Evolutionary conservation across 2,113 vertebrate species (phyloP).

Genomic region (Ailurus styani): DNA sequence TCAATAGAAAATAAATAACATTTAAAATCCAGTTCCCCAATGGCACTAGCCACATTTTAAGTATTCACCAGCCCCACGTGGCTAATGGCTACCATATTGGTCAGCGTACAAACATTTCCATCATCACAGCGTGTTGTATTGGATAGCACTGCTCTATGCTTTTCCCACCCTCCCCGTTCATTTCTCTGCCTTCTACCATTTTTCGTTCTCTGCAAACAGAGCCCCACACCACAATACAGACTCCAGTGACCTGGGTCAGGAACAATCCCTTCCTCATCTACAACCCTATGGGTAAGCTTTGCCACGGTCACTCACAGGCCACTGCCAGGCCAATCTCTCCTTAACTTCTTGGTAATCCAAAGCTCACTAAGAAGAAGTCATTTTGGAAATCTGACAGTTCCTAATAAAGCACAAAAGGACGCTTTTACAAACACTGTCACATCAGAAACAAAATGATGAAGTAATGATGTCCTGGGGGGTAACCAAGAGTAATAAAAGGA

Average conservation of each 20-base stretch:
- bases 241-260: rapidly evolving
- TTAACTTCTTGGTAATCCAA: neutral
- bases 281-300: neutral
- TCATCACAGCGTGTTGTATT: rapidly evolving
- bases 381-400: neutral
- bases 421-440: neutral
- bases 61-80: too few species aligned
- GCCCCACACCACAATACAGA: rapidly evolving
- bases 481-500: neutral
- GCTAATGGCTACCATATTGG: neutral
- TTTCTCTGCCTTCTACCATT: neutral
- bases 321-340: neutral
- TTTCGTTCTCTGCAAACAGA: neutral
- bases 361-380: neutral
- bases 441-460: neutral
- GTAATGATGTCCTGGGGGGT: rapidly evolving
- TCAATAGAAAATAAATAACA: neutral
- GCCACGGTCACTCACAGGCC: too few species aligned
- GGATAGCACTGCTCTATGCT: neutral
- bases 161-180: rapidly evolving
- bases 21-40: neutral
- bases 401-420: neutral
- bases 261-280: neutral
- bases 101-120: neutral
- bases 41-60: neutral